Evolutionary conservation across 2,797 vertebrate genomes (phyloP), one percentile per base, ranked within the genome.

Genomic region (Esox masquinongy): DNA sequence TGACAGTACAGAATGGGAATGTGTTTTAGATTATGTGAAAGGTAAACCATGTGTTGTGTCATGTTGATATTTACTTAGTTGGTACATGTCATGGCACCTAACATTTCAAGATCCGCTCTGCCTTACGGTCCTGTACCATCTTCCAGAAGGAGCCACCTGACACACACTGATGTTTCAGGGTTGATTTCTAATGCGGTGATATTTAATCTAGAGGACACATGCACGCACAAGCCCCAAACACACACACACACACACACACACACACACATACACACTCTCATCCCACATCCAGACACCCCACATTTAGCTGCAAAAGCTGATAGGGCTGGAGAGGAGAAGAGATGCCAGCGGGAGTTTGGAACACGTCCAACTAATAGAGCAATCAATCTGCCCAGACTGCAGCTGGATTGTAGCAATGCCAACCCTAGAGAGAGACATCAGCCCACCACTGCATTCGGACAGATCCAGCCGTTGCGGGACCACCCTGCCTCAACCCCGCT

Each of bases 381-480:
- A 72, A 85, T 88, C 79, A 83, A 78, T 88, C 74, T 31, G 73
- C 73, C 71, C 50, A 50, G 36, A 66, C 80, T 70, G 67, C 47
- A 2, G 72, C 69, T 79, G 17, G 1, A 61, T 51, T 67, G 39
- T 26, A 3, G 36, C 69, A 70, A 22, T 24, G 47, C 69, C 47
- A 24, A 51, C 22, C 15, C 51, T 29, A 24, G 7, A 16, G 69
- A 70, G 68, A 50, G 17, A 16, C 68, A 70, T 70, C 68, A 70
- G 22, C 22, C 69, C n/a, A 50, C 69, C 17, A 47, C 69, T 26
- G 47, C 29, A 24, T 31, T 39, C 50, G 56, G n/a, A 69, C 50
- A 56, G 19, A 56, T n/a, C 53, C n/a, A 22, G 7, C 53, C n/a
- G 39, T 43, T 9, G 9, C 39, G 9, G n/a, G 22, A 59, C 39